A percentile compares a stretch with the other conserved stretches of the same genome.
phyloP scores from a whole-genome alignment of 2,113 vertebrate genomes.

The Seriola rivoliana region DNA sequence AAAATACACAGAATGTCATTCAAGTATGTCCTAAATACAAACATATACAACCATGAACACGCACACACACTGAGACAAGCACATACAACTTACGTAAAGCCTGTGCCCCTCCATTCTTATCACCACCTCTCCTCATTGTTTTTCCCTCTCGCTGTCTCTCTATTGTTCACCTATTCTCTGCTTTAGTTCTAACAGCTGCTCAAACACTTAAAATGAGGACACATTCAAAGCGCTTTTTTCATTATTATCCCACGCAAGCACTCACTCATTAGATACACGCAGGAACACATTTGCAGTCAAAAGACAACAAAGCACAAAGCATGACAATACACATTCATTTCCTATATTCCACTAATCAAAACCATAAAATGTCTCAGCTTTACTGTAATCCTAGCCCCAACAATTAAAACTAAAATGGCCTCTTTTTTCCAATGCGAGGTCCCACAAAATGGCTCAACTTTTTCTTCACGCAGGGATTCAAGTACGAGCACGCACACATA shows the following conservation, averaged over 20 bases:
- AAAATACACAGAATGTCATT: constrained; percentile 14
- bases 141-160: constrained; percentile 1
- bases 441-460: constrained; percentile 58
- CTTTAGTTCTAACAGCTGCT: constrained; percentile 45
- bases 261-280: constrained; percentile 26
- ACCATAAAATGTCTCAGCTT: background rate
- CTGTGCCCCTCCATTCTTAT: background rate
- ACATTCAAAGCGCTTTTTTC: constrained; percentile 53
- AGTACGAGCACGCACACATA: constrained; percentile 22
- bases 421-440: constrained; percentile 27
- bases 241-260: constrained; percentile 57
- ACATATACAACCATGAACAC: background rate
- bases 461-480: constrained; percentile 38
- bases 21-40: constrained; percentile 21
- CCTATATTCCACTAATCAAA: background rate
- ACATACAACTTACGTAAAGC: constrained; percentile 15
- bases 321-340: background rate
- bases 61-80: background rate
- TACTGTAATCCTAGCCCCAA: constrained; percentile 1
- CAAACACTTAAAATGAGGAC: constrained; percentile 55
- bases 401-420: constrained; percentile 43
- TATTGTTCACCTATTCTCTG: constrained; percentile 43
- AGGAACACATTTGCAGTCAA: constrained; percentile 29
- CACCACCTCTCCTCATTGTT: constrained; percentile 20
- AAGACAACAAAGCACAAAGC: constrained; percentile 17